Percentiles rank a stretch among this genome's conserved stretches.
These are phyloP conservation scores for Petrocephalus zakoni DNA, from an alignment of 2,113 vertebrate genomes.

Conservation along the genomic window DNA sequence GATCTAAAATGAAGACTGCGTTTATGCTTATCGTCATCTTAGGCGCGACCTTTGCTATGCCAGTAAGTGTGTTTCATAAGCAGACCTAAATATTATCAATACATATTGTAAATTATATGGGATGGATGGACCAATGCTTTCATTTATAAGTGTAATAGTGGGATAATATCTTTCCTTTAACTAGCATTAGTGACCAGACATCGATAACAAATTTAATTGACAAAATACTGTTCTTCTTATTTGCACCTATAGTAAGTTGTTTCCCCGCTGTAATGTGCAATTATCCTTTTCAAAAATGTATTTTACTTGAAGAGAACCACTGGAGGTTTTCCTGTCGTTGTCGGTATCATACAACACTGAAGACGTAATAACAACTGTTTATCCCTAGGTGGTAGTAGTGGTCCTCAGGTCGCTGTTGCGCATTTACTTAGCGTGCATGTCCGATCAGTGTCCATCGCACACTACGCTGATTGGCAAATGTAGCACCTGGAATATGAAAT, in stretches of 20 bases:
- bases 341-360: background rate
- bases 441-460: background rate
- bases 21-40: background rate
- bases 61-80: background rate
- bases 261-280: background rate
- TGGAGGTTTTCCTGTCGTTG: background rate
- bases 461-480: background rate
- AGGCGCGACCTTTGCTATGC: background rate
- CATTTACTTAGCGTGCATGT: background rate
- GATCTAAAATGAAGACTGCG: conserved; percentile 11
- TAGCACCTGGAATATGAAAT: background rate
- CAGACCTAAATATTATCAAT: background rate
- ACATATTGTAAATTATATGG: background rate
- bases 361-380: background rate
- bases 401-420: background rate
- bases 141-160: background rate
- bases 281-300: background rate
- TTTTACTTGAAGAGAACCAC: background rate
- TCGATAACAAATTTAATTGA: no score
- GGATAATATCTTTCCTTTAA: background rate
- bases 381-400: background rate
- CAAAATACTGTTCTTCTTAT: no score
- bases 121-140: background rate
- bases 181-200: no score
- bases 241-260: no score